Percentiles rank a stretch among this genome's conserved stretches.
These are phyloP conservation scores for Acleris holmiana DNA, from an alignment of 2,888 invertebrate species.

Conservation along the genomic window DNA sequence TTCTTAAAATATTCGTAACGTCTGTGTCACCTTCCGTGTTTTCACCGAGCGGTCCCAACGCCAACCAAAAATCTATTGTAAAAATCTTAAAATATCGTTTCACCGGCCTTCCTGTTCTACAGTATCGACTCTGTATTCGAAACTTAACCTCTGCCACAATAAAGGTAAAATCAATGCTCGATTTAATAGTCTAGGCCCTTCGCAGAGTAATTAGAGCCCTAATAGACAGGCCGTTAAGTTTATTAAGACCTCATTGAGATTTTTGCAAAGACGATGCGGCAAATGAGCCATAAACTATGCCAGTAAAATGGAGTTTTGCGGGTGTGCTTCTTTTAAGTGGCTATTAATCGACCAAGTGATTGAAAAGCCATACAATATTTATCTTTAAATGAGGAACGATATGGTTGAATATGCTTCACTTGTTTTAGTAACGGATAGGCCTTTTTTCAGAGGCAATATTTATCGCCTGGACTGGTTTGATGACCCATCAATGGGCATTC, in stretches of 20 bases:
- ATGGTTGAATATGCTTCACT: too few species aligned
- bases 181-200: too few species aligned
- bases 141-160: too few species aligned
- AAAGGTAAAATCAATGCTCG: too few species aligned
- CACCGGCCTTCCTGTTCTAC: not conserved
- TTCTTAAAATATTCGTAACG: too few species aligned
- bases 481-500: constrained; percentile 31
- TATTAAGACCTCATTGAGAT: constrained; percentile 20
- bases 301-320: constrained; percentile 30
- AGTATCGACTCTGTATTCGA: not conserved
- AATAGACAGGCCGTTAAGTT: constrained; percentile 22
- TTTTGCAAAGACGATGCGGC: constrained; percentile 25
- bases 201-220: not conserved
- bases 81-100: too few species aligned
- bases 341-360: constrained; percentile 20
- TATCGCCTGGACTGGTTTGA: constrained; percentile 22
- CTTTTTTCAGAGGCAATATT: not conserved
- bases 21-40: too few species aligned
- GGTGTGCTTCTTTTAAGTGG: constrained; percentile 23
- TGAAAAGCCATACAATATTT: too few species aligned
- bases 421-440: too few species aligned
- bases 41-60: too few species aligned
- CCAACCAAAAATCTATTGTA: too few species aligned
- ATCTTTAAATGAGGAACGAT: too few species aligned
- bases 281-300: constrained; percentile 21